Conservation (phyloP, 2,888 invertebrate genomes). For the Laothoe populi region DNA sequence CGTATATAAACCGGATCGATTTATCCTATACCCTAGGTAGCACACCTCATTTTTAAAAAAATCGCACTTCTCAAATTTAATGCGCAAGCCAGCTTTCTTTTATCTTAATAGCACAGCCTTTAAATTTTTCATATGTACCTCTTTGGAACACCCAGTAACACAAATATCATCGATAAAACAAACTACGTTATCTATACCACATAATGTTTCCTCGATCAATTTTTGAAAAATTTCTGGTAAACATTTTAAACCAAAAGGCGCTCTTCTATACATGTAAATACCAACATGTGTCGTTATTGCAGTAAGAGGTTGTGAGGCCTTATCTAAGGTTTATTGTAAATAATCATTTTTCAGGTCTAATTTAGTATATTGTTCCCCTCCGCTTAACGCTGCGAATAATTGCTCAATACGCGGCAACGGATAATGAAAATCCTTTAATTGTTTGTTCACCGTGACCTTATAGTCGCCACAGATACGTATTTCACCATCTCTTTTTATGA, state of each 20-base stretch:
- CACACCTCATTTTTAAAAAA: too few species aligned
- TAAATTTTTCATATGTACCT: too few species aligned
- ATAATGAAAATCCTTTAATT: slow-evolving; percentile 37
- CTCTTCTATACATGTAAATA: neutral
- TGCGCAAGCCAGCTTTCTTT: too few species aligned
- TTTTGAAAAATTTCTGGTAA: slow-evolving; percentile 28
- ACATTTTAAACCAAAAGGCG: neutral
- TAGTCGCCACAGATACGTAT: slow-evolving; percentile 42
- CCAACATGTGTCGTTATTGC: slow-evolving; percentile 30
- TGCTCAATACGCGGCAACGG: slow-evolving; percentile 42
- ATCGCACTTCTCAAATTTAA: too few species aligned
- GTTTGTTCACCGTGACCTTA: slow-evolving; percentile 41
- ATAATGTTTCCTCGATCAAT: too few species aligned
- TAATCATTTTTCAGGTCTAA: neutral
- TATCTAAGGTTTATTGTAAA: neutral
- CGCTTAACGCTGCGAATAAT: slow-evolving; percentile 36
- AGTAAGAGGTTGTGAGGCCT: slow-evolving; percentile 9
- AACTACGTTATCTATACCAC: too few species aligned
- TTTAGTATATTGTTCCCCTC: neutral
- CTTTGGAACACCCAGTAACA: too few species aligned
- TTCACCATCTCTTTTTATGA: slow-evolving; percentile 37
- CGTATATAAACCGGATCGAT: too few species aligned
- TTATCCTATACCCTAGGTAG: too few species aligned
- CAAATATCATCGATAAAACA: too few species aligned
- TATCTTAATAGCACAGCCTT: too few species aligned